Base-by-base conservation (phyloP, 2,797 vertebrate species). In the Astyanax mexicanus region DNA sequence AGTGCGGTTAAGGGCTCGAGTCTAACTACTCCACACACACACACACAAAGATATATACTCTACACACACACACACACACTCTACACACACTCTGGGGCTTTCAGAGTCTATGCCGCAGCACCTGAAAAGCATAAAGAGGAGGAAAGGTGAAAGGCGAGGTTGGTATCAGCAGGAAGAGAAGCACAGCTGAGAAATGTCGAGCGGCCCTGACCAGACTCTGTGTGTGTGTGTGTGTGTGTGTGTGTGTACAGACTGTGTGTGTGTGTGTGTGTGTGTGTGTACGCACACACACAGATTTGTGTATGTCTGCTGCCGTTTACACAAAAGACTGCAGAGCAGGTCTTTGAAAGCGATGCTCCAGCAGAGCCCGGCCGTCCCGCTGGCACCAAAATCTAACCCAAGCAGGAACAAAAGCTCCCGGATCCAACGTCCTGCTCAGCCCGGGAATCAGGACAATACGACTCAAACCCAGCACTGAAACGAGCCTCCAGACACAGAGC, bases 91-190 rank as follows among this genome's bases (percentile, higher is more conserved):
- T 44, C 62, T 3, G 6, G 40, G 23, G 38, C 15, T 49, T 49
- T 32, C n/a, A 62, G 35, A 19, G 35, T 61, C 9, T 38, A 19
- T 62, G 6, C 19, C 25, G 17, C 10, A 61, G 58, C 19, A 27
- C 8, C 37, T 55, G 62, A 57, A 40, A 38, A 58, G 44, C 5
- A 23, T 6, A 32, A 27, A 38, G 54, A 68, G 27, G 35, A 49
- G 54, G 29, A 10, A 21, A 52, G 27, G 66, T 51, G 19, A 57
- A 32, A 71, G 52, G 55, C 38, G 54, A n/a, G 19, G 42, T 45
- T 57, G 62, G 58, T 67, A 57, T 55, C 37, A 67, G 38, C 62
- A 54, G 13, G 51, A 37, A 21, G 49, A 55, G 49, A 66, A n/a
- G 49, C 7, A 21, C 15, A 65, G 51, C 49, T 44, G 10, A 45